A percentile compares a stretch with the other conserved stretches of the same genome.
These are phyloP conservation scores for Rambutsinella grinnellia DNA, from an alignment of 2,888 invertebrate genomes.

Conservation along the genomic window DNA sequence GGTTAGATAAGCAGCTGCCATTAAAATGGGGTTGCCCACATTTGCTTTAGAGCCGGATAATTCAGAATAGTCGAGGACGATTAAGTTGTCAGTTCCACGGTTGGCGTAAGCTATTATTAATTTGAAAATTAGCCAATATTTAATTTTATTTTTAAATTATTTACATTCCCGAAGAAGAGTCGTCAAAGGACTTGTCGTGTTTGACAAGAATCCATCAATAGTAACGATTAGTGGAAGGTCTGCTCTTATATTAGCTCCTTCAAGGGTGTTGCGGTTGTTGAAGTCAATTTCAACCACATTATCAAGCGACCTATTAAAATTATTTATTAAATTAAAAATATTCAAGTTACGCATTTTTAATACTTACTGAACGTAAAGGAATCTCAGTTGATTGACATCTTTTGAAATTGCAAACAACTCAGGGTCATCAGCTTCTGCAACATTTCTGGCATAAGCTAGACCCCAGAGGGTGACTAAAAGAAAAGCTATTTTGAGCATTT, in stretches of 20 bases:
- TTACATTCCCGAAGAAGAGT: background rate
- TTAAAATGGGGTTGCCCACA: slow-evolving; percentile 26
- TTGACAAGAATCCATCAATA: slow-evolving; percentile 47
- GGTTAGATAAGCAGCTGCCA: slow-evolving; percentile 23
- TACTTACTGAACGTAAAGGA: too few relatives aligned
- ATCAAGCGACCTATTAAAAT: background rate
- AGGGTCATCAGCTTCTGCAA: too few relatives aligned
- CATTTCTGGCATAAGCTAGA: too few relatives aligned
- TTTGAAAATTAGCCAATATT: background rate
- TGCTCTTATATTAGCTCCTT: slow-evolving; percentile 22
- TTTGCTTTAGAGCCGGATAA: slow-evolving; percentile 40
- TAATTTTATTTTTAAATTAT: background rate
- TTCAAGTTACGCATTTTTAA: too few relatives aligned
- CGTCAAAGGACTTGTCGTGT: slow-evolving; percentile 36
- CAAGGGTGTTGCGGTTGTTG: slow-evolving; percentile 36
- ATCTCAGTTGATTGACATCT: slow-evolving; percentile 42
- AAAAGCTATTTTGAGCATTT: too few relatives aligned
- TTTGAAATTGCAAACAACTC: slow-evolving; percentile 44
- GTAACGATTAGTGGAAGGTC: slow-evolving; percentile 23
- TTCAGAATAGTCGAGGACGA: slow-evolving; percentile 56
- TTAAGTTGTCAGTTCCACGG: slow-evolving; percentile 26
- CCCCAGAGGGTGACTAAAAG: too few relatives aligned
- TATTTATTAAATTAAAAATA: too few relatives aligned
- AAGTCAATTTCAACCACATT: slow-evolving; percentile 32
- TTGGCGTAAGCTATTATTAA: background rate